Evolutionary conservation across 2,113 vertebrate species (phyloP), one percentile per base, ranked within the genome.

Genomic region (Malurus cyaneus): DNA sequence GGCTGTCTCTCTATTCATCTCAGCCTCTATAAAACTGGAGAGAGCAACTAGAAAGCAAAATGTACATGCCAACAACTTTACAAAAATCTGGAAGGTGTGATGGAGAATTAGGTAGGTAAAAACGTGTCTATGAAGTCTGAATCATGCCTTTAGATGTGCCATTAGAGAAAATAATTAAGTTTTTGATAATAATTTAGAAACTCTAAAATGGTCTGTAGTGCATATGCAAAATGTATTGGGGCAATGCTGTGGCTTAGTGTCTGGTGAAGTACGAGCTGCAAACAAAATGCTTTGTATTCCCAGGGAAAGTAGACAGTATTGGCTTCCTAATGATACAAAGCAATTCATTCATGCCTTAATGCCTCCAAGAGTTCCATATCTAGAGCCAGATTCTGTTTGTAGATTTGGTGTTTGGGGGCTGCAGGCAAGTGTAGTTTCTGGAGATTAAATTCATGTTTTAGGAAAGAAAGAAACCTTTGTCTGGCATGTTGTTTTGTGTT

Each of bases 381-480:
- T 79, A 0, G 0, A 92, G 44, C 9, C 23, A 70, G 32, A 42
- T 25, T 53, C 42, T 3, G 1, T 57, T 89, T 62, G 0, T 21
- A 54, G 54, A 44, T 16, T 77, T 80, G 26, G 50, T 80, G 23
- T 50, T 42, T 53, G 24, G 32, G 18, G 32, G 31, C 32, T 79
- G 34, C 39, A 74, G n/a, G 32, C 61, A 76, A 79, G 12, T 28
- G 53, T 44, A 52, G 24, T 14, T 60, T 86, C 72, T 54, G 44
- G 41, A 67, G 39, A 52, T 59, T n/a, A 81, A 87, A 70, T 73
- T 77, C 0, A 23, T 5, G 2, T 66, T 65, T 80, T 57, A 54
- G 57, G 47, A 61, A 71, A 65, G 47, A 70, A 74, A 34, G 32
- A 59, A 77, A 53, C 24, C 3, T 71, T 86, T 72, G 28, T 41